Base-by-base conservation (phyloP, 2,113 vertebrate genomes). In the Zapus hudsonius region DNA sequence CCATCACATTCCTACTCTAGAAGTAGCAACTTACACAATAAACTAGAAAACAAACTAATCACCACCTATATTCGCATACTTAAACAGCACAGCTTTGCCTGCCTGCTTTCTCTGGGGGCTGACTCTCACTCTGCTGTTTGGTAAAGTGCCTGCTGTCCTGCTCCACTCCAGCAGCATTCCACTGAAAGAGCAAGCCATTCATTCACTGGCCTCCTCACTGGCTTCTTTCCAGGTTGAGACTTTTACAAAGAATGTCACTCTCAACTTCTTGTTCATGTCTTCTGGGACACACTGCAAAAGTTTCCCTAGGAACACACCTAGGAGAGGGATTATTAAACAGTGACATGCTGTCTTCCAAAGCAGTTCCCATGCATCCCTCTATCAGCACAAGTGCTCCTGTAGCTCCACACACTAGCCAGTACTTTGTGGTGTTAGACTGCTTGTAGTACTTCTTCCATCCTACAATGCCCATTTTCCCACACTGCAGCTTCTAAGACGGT, bases 21-120 rank as follows among this genome's bases (percentile, higher is more conserved):
- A 82, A 90, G 52, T 64, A 20, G 70, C 25, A 67, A 73, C 5
- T 85, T 87, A 80, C 5, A 94, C 3, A 80, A 42, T 19, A 44
- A 75, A 91, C 90, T 31, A 63, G 93, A 90, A 94, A 80, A n/a
- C 52, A 94, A 88, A 42, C 33, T 72, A 7, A 27, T 66, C 64
- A 82, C 59, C 44, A 84, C 7, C 52, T 92, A n/a, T 40, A 84
- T 74, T 67, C 87, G 47, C 23, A 74, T 80, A 42, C 47, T 59
- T 87, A 90, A 90, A 78, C 47, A 89, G 36, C 20, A 55, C n/a
- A 5, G 23, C 82, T 86, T 66, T 70, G 31, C n/a, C n/a, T n/a
- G n/a, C n/a, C n/a, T n/a, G n/a, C n/a, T n/a, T n/a, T n/a, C n/a
- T n/a, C n/a, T n/a, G n/a, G n/a, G n/a, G n/a, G n/a, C n/a, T n/a